Base-by-base conservation (phyloP, 2,888 invertebrate genomes). In the Drosophila testacea region DNA sequence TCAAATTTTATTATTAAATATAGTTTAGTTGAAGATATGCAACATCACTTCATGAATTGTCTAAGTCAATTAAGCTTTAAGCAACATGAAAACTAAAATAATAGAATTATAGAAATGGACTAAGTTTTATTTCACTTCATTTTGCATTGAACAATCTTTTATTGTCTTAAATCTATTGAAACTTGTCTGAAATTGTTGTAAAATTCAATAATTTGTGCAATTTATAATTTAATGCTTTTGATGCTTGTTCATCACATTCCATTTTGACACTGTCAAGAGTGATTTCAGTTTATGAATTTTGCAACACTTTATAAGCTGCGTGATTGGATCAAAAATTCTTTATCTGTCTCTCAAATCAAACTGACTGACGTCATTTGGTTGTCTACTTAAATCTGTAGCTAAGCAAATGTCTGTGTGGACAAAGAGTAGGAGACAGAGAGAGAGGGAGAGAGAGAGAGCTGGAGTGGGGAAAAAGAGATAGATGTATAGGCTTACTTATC, bases 281-380 rank as follows among this genome's bases (percentile, higher is more conserved):
- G 47, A 2, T 16, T 27, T 13, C 55, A 44, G 27, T 44, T 61
- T 36, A 44, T 44, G 44, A 52, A 62, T 55, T 56, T 47, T 13
- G 9, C 47, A 62, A 42, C 48, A 48, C 63, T 30, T 44, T 42
- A 30, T 36, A 30, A 57, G 50, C 44, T 38, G 50, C 6, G 32
- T 44, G 42, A 64, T 59, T 50, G 50, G 51, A 64, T 59, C 36
- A 38, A 51, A 50, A 51, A 32, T 62, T 22, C 38, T 38, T 34
- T 16, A 11, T 16, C 13, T 13, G 4, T 1, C 4, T 22, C 6
- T 30, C 30, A 22, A 44, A 55, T 44, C 13, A 13, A 22, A 13
- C 10, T 9, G 50, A 38, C 57, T 74, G 74, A 74, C 74, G 74
- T 74, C 74, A 74, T 63, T 55, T 27, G 47, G 22, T 65, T 57